Percentiles rank a stretch among this genome's conserved stretches.
phyloP scores from a whole-genome alignment of 2,113 vertebrate genomes.

The Laterallus jamaicensis region DNA sequence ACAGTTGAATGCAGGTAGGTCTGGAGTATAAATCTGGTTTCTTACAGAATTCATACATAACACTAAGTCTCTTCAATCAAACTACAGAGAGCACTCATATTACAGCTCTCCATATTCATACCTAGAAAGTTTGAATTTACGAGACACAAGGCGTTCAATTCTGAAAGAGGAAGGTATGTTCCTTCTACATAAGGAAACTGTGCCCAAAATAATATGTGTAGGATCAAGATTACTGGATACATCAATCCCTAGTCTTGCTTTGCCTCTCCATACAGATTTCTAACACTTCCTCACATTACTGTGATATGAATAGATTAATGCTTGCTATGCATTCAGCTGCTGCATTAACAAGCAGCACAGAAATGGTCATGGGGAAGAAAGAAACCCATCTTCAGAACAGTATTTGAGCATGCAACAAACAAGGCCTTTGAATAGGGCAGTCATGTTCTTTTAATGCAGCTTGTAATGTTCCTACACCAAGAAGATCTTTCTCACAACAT shows the following conservation, averaged over 20 bases:
- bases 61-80: background rate
- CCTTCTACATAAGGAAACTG: background rate
- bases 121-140: background rate
- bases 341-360: background rate
- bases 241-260: background rate
- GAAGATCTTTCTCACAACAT: background rate
- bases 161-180: background rate
- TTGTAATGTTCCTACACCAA: too few relatives aligned
- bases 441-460: background rate
- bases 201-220: background rate
- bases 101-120: background rate
- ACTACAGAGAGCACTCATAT: background rate
- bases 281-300: background rate
- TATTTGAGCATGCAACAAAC: background rate
- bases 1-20: background rate
- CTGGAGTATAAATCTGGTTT: background rate
- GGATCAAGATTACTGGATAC: background rate
- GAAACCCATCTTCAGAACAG: background rate
- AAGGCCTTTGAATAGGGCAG: background rate
- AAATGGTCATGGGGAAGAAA: background rate
- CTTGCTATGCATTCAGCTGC: background rate
- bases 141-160: background rate
- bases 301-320: background rate
- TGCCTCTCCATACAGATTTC: background rate
- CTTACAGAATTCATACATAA: background rate